These are phyloP conservation scores for Pollenia griseotomentosa DNA, from an alignment of 2,888 invertebrate species.

Conservation along the genomic window DNA sequence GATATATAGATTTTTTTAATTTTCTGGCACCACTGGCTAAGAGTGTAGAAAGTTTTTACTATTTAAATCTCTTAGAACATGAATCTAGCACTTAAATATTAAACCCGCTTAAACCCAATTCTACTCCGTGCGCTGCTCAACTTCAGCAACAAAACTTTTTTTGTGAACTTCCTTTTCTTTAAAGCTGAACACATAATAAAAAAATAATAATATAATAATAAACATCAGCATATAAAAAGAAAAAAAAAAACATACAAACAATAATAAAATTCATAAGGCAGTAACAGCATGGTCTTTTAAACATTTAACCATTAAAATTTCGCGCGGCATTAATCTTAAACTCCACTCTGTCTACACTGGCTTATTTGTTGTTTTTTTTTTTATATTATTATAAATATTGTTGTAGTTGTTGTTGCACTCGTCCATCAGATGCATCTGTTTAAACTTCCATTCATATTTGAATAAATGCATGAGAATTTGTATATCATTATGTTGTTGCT, in stretches of 20 bases:
- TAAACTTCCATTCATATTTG: slow-evolving; percentile 64
- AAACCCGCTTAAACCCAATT: no score
- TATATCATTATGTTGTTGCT: slow-evolving; percentile 27
- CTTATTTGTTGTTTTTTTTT: slow-evolving; percentile 54
- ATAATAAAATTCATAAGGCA: slow-evolving; percentile 61
- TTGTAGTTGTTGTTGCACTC: slow-evolving; percentile 39
- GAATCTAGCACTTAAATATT: no score
- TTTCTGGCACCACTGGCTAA: no score
- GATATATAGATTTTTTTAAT: no score
- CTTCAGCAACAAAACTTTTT: background rate
- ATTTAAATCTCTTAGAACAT: no score
- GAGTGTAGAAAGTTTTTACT: no score
- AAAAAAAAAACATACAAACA: slow-evolving; percentile 42
- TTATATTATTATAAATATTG: slow-evolving; percentile 18
- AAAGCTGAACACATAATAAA: slow-evolving; percentile 26
- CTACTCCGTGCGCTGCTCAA: no score
- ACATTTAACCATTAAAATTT: slow-evolving; percentile 73
- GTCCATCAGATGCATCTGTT: slow-evolving; percentile 70
- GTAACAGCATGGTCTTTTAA: slow-evolving; percentile 61
- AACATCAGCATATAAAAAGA: slow-evolving; percentile 43
- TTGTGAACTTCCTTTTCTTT: slow-evolving; percentile 36
- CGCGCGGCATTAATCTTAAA: slow-evolving; percentile 74
- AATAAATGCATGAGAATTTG: slow-evolving; percentile 59
- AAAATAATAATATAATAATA: slow-evolving; percentile 57
- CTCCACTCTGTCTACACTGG: slow-evolving; percentile 65